Evolutionary conservation across 2,113 vertebrate genomes (phyloP).

Genomic region (Arothron firmamentum): DNA sequence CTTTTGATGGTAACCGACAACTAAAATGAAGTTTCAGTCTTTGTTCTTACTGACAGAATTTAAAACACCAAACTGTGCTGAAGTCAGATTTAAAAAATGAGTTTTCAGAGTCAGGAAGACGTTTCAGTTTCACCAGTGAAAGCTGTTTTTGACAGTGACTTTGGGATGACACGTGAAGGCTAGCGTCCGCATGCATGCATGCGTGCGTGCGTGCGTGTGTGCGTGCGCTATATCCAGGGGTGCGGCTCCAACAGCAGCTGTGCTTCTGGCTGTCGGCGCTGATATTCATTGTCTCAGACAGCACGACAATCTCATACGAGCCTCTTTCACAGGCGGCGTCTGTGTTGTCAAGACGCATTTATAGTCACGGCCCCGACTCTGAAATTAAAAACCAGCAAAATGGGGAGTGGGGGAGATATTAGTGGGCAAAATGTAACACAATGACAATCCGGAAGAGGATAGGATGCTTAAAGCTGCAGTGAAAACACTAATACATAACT

Average conservation of each 20-base stretch:
- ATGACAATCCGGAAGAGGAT: conserved; percentile 36
- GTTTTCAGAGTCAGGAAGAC: conserved; percentile 1
- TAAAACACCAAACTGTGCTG: no score
- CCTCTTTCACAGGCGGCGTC: conserved; percentile 35
- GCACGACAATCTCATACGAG: conserved; percentile 52
- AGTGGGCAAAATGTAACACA: conserved; percentile 22
- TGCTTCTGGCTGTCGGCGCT: conserved; percentile 41
- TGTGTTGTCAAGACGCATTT: conserved; percentile 63
- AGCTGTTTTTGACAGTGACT: conserved; percentile 41
- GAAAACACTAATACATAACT: conserved; percentile 59
- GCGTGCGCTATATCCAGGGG: conserved; percentile 24
- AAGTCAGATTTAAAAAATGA: neutral
- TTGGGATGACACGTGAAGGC: conserved; percentile 39
- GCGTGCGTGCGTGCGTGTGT: conserved; percentile 6
- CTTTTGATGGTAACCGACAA: no score
- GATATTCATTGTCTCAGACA: conserved; percentile 64
- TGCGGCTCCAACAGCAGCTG: conserved; percentile 50
- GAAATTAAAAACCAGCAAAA: conserved; percentile 54
- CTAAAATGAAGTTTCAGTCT: no score
- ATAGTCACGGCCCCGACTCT: conserved; percentile 35
- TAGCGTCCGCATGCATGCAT: neutral
- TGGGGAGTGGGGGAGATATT: conserved; percentile 32
- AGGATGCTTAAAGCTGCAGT: conserved; percentile 32
- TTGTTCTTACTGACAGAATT: no score
- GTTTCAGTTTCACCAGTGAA: conserved; percentile 25